Evolutionary conservation across 2,888 invertebrate species (phyloP).

Genomic region (Tigriopus californicus): DNA sequence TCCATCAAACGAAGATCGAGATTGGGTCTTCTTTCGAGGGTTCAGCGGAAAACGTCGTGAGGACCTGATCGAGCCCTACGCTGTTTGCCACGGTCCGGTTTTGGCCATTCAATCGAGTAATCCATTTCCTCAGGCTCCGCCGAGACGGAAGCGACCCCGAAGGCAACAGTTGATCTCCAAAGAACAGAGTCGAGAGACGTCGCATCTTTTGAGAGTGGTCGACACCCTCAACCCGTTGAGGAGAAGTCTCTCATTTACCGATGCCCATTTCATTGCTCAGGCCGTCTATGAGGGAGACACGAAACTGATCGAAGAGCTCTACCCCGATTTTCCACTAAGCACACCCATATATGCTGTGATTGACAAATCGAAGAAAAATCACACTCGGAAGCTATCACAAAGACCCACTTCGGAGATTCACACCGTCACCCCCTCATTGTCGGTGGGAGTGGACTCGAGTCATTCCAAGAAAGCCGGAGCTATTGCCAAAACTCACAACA

Average conservation of each 20-base stretch:
- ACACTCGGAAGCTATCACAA: no score
- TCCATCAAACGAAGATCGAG: background rate
- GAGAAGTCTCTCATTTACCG: conserved; percentile 1
- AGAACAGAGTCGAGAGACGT: background rate
- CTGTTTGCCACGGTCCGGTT: background rate
- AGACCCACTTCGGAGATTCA: no score
- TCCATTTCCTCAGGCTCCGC: background rate
- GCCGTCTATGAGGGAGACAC: conserved; percentile 6
- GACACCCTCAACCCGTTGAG: background rate
- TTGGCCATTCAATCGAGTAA: background rate
- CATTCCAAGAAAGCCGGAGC: no score
- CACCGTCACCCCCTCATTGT: no score
- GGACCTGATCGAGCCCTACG: background rate
- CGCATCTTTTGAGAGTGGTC: background rate
- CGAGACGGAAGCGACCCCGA: conserved; percentile 6
- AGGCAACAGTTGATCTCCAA: background rate
- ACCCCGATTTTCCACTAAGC: conserved; percentile 4
- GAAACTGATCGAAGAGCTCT: conserved; percentile 1
- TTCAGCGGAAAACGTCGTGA: background rate
- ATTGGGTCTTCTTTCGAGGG: background rate
- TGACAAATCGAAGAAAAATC: background rate
- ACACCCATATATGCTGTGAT: conserved; percentile 2
- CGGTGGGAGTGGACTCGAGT: no score
- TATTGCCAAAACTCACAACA: no score
- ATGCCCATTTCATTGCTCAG: conserved; percentile 6